phyloP scores from a whole-genome alignment of 2,113 vertebrate species.

The Myrmecobius fasciatus region DNA sequence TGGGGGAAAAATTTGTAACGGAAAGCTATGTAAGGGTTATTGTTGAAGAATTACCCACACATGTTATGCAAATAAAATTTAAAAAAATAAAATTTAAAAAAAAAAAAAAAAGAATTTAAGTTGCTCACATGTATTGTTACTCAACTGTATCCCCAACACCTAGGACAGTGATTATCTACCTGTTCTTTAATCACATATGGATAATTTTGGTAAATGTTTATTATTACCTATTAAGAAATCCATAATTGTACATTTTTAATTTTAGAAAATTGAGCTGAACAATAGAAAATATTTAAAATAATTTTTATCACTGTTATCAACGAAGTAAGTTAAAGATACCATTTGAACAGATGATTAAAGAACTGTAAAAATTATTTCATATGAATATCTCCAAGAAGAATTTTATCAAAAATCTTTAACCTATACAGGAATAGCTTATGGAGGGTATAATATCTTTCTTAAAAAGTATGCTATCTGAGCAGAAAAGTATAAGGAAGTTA shows the following conservation, averaged over 20 bases:
- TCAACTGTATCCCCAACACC: neutral
- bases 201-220: neutral
- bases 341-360: neutral
- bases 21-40: too few relatives aligned
- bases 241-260: neutral
- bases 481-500: too few relatives aligned
- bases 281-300: neutral
- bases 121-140: neutral
- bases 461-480: too few relatives aligned
- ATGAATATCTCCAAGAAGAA: neutral
- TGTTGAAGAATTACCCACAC: too few relatives aligned
- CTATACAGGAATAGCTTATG: neutral
- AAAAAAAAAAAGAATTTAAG: too few relatives aligned
- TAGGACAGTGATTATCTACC: neutral
- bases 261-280: neutral
- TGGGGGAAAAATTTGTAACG: too few relatives aligned
- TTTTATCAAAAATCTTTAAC: neutral
- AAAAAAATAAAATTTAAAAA: too few relatives aligned
- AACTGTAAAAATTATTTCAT: neutral
- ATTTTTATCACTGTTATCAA: neutral
- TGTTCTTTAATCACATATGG: neutral
- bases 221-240: neutral
- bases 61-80: too few relatives aligned
- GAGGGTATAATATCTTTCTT: neutral
- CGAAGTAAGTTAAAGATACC: neutral